phyloP scores from a whole-genome alignment of 2,113 vertebrate species.

The Melanocharis versteri region DNA sequence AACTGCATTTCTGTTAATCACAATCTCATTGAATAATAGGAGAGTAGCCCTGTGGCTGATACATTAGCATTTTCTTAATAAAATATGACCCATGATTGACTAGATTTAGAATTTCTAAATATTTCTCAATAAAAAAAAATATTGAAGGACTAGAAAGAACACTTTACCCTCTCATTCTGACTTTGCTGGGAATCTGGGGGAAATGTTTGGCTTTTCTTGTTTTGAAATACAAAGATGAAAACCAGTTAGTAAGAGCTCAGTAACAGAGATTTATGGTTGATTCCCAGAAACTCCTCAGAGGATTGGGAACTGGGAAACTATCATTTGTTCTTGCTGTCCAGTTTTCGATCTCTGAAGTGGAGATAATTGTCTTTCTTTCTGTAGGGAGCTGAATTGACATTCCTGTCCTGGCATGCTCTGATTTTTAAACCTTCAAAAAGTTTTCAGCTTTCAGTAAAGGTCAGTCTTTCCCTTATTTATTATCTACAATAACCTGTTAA shows the following conservation, averaged over 20 bases:
- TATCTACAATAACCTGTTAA: not conserved
- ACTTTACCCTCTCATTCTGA: not conserved
- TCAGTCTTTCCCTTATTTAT: constrained; percentile 7
- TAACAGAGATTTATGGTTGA: not conserved
- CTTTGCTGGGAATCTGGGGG: not conserved
- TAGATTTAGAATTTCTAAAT: not conserved
- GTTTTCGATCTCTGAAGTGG: not conserved
- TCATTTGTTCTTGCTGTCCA: not conserved
- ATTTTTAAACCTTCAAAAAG: constrained; percentile 9
- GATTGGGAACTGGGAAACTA: not conserved
- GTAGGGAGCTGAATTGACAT: not conserved
- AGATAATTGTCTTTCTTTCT: not conserved
- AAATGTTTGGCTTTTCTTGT: not conserved
- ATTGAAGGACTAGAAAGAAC: not conserved
- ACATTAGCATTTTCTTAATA: not conserved
- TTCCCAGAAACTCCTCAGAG: not conserved
- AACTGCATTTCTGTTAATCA: not conserved
- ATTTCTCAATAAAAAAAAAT: not conserved
- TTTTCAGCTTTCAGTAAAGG: not conserved
- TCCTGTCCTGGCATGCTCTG: not conserved
- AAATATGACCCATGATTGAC: not conserved
- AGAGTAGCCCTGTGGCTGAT: not conserved
- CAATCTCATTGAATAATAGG: not conserved
- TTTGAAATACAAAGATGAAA: not conserved
- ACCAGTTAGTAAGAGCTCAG: not conserved